Evolutionary conservation across 2,888 invertebrate genomes (phyloP).

Genomic region (Malthinus flaveolus): DNA sequence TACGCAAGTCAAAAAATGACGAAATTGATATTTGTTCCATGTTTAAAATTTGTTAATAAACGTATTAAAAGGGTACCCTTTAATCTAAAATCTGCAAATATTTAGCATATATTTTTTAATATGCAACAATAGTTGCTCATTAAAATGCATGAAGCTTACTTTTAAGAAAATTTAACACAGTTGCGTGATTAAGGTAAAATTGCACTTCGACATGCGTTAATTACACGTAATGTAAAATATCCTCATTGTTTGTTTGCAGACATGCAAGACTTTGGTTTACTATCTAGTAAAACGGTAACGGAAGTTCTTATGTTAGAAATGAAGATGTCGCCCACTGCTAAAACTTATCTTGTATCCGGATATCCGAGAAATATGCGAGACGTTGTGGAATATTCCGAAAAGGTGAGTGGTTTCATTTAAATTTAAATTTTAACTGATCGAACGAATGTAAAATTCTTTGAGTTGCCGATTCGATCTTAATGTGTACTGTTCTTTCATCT

Average conservation of each 20-base stretch:
- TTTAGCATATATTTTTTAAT: background rate
- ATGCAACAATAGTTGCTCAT: background rate
- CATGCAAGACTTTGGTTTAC: conserved; percentile 84
- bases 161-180: conserved; percentile 15
- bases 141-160: conserved; percentile 12
- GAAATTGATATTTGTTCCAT: too few species aligned
- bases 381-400: conserved; percentile 88
- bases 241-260: conserved; percentile 57
- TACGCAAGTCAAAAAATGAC: too few species aligned
- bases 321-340: conserved; percentile 89
- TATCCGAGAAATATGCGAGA: conserved; percentile 91
- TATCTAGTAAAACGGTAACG: conserved; percentile 85
- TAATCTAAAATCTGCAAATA: too few species aligned
- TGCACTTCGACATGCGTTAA: conserved; percentile 22
- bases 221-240: conserved; percentile 10
- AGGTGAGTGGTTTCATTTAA: conserved; percentile 60
- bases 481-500: too few species aligned
- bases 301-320: conserved; percentile 91
- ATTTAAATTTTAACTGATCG: background rate
- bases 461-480: too few species aligned
- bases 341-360: conserved; percentile 85
- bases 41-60: too few species aligned
- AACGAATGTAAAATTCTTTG: too few species aligned
- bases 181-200: conserved; percentile 25
- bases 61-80: too few species aligned